Evolutionary conservation across 2,113 vertebrate genomes (phyloP).

Genomic region (Montifringilla adamsi): DNA sequence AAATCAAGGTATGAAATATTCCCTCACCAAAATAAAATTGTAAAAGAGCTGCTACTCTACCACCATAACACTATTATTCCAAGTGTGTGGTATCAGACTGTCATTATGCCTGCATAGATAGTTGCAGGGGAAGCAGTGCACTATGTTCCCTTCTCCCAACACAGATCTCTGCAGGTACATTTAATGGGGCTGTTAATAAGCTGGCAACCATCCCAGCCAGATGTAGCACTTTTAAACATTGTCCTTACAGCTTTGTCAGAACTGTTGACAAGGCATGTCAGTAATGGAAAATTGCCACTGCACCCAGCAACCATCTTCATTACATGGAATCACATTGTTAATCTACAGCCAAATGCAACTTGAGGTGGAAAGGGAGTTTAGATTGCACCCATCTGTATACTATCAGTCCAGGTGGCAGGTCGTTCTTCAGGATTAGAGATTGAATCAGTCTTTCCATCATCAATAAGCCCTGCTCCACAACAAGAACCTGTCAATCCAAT

Average conservation of each 20-base stretch:
- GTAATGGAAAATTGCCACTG: slow-evolving; percentile 68
- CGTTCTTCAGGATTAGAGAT: slow-evolving; percentile 75
- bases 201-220: slow-evolving; percentile 63
- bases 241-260: slow-evolving; percentile 65
- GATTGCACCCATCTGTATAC: slow-evolving; percentile 71
- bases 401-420: slow-evolving; percentile 74
- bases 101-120: background rate
- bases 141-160: background rate
- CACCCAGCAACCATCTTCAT: slow-evolving; percentile 69
- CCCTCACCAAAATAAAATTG: background rate
- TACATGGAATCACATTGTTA: slow-evolving; percentile 69
- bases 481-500: slow-evolving; percentile 67
- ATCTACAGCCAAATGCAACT: slow-evolving; percentile 69
- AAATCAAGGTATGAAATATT: background rate
- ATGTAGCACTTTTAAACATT: slow-evolving; percentile 62
- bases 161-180: slow-evolving; percentile 56
- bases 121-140: background rate
- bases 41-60: background rate
- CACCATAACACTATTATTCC: background rate
- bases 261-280: slow-evolving; percentile 61
- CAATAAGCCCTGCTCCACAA: slow-evolving; percentile 65
- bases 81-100: background rate
- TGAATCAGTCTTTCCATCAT: slow-evolving; percentile 73
- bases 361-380: slow-evolving; percentile 55
- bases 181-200: slow-evolving; percentile 70